Base-by-base conservation (phyloP, 2,888 invertebrate genomes). In the Melanchra persicariae region DNA sequence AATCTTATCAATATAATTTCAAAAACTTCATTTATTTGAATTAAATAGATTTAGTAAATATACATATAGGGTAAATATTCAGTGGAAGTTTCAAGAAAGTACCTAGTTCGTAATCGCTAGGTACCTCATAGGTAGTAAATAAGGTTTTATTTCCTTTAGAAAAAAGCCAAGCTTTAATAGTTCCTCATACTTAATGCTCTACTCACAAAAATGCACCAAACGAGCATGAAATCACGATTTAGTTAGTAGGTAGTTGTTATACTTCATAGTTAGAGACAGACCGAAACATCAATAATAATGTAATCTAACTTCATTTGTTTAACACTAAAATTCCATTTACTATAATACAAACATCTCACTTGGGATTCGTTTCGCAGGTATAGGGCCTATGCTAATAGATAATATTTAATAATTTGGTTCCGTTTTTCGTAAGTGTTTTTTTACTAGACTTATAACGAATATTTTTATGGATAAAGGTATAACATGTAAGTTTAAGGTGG, bases 331-430 rank as follows among this genome's bases (percentile, higher is more conserved):
- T 91, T 90, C 76, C 79, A 85, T 90, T 86, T 86, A 88, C 83
- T 76, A 82, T 81, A 79, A 82, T 88, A 87, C 74, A 91, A 90
- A 92, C 89, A 91, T 93, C 92, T 93, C 91, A 93, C 92, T 93
- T 92, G 89, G 91, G 93, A 89, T 89, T 91, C 85, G 81, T 83
- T 88, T 84, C 82, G 88, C 87, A 84, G 87, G 88, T 90, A 87
- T 90, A 90, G 87, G 82, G 84, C 85, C 87, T 89, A 88, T 83
- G 74, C 85, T 88, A 86, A 74, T 79, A 78, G 66, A 75, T 84
- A 68, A 75, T 81, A 82, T 80, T 79, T 71, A 79, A 76, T 84
- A 87, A 81, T 83, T 90, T 90, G 90, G 90, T 90, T 90, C 89
- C 88, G 73, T 87, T 84, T 89, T 83, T 81, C 83, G 81, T 86